A percentile compares a stretch with the other conserved stretches of the same genome.
Evolutionary conservation across 2,888 invertebrate genomes (phyloP).

Genomic region (Glyphotaelius pellucidus): DNA sequence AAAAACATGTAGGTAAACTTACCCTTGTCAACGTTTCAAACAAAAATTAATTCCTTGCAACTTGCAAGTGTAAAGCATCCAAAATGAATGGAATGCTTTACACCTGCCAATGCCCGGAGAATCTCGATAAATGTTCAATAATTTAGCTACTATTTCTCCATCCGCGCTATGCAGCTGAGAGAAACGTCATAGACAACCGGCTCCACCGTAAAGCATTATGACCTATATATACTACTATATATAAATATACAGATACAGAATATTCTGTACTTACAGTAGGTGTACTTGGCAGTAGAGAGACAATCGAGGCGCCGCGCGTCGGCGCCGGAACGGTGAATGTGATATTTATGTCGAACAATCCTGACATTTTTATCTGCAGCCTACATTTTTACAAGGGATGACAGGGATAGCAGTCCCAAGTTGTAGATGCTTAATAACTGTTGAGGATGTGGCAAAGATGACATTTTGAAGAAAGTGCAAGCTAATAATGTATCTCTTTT

Average conservation of each 20-base stretch:
- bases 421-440: background rate
- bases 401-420: conserved; percentile 20
- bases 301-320: conserved; percentile 49
- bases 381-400: conserved; percentile 57
- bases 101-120: background rate
- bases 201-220: conserved; percentile 11
- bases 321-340: conserved; percentile 52
- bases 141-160: background rate
- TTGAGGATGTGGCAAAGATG: background rate
- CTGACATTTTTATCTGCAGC: conserved; percentile 65
- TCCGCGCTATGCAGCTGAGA: conserved; percentile 22
- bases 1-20: background rate
- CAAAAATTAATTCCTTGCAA: background rate
- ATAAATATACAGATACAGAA: background rate
- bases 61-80: too few species aligned
- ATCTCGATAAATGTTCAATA: background rate
- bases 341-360: conserved; percentile 65
- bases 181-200: conserved; percentile 47
- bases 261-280: background rate
- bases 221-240: too few species aligned
- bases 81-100: background rate
- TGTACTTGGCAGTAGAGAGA: conserved; percentile 16
- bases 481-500: too few species aligned
- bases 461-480: background rate
- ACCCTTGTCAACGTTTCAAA: background rate